Evolutionary conservation across 2,797 vertebrate genomes (phyloP).

Genomic region (Tauraco hartlaubi): DNA sequence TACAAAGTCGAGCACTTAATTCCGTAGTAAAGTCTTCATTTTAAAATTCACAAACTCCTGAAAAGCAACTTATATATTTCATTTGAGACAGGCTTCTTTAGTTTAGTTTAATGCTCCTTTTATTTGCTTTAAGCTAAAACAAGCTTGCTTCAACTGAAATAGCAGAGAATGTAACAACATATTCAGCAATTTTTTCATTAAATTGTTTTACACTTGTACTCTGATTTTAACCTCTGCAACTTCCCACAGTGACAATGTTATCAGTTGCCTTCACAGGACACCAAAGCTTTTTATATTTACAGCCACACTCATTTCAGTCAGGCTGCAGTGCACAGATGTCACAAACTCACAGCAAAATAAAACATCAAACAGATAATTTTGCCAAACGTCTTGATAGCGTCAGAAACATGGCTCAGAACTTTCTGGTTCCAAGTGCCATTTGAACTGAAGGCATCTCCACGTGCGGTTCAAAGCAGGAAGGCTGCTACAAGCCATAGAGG

Average conservation of each 20-base stretch:
- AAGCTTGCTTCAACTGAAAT: neutral
- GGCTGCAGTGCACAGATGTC: too few species aligned
- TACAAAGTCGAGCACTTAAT: neutral
- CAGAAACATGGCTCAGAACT: neutral
- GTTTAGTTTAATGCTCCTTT: neutral
- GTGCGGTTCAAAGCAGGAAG: neutral
- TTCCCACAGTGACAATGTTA: too few species aligned
- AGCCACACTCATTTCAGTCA: too few species aligned
- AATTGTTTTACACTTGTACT: neutral
- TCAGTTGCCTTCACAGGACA: too few species aligned
- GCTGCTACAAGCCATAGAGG: neutral
- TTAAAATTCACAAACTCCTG: neutral
- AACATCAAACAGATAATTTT: neutral
- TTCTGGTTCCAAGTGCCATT: neutral
- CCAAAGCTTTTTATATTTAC: too few species aligned
- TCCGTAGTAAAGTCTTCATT: neutral
- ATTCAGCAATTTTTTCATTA: neutral
- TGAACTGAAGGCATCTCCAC: neutral
- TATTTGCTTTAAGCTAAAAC: neutral
- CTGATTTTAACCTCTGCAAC: neutral
- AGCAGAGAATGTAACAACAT: neutral
- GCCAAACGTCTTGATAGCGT: neutral
- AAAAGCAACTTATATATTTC: neutral
- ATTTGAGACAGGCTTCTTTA: neutral
- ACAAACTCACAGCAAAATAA: too few species aligned